Evolutionary conservation across 2,797 vertebrate genomes (phyloP).

Genomic region (Triplophysa yarkandensis): DNA sequence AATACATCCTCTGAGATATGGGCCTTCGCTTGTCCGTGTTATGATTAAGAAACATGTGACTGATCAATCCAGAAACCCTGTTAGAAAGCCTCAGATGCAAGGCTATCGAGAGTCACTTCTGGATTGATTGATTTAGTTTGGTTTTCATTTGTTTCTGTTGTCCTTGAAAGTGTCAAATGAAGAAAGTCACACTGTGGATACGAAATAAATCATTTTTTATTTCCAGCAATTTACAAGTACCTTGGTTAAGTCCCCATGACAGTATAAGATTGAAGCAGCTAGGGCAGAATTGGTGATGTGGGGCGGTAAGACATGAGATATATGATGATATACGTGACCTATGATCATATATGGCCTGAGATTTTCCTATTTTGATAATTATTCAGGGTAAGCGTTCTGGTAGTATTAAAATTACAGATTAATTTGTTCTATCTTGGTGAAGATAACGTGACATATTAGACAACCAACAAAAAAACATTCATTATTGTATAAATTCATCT

Average conservation of each 20-base stretch:
- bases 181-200: conserved; percentile 56
- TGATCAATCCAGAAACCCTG: neutral
- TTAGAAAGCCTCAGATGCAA: neutral
- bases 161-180: conserved; percentile 1
- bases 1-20: conserved; percentile 10
- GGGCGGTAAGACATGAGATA: conserved; percentile 50
- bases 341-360: neutral
- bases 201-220: conserved; percentile 81
- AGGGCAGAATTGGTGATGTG: conserved; percentile 52
- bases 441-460: conserved; percentile 27
- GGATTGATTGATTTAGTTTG: neutral
- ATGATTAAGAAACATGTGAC: neutral
- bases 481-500: conserved; percentile 20
- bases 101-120: neutral
- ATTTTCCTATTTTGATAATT: conserved; percentile 2
- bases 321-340: conserved; percentile 19
- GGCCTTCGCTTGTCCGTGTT: neutral
- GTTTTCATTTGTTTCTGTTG: neutral
- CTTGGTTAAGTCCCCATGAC: conserved; percentile 64
- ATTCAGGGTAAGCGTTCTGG: neutral
- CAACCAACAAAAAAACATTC: conserved; percentile 11
- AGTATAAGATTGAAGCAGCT: conserved; percentile 55
- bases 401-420: conserved; percentile 7
- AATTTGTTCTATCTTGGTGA: conserved; percentile 1
- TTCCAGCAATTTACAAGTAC: conserved; percentile 78